Percentiles rank a stretch among this genome's conserved stretches.
phyloP scores from a whole-genome alignment of 2,888 invertebrate genomes.

The Thecocarcelia acutangulata region DNA sequence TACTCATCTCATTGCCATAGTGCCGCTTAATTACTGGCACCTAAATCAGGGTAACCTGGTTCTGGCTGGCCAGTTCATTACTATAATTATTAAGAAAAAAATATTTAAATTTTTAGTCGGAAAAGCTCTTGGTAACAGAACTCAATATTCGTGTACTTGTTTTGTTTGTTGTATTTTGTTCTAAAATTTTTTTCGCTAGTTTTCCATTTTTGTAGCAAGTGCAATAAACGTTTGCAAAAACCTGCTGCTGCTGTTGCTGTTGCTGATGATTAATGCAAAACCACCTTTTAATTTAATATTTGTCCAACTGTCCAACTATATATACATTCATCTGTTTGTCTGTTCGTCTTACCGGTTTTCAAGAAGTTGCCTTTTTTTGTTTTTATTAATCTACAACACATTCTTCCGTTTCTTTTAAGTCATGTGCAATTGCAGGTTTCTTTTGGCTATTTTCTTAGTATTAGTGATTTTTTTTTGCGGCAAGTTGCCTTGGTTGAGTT shows the following conservation, averaged over 20 bases:
- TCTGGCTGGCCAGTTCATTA: too few relatives aligned
- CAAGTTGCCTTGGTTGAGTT: slow-evolving; percentile 19
- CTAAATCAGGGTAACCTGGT: too few relatives aligned
- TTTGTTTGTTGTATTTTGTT: too few relatives aligned
- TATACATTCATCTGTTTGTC: slow-evolving; percentile 8
- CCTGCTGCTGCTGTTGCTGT: slow-evolving; percentile 28
- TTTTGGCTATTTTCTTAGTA: not conserved
- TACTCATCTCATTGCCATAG: too few relatives aligned
- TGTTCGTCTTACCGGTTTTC: not conserved
- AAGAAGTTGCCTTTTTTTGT: not conserved
- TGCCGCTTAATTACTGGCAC: too few relatives aligned
- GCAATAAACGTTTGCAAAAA: slow-evolving; percentile 43
- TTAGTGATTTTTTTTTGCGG: slow-evolving; percentile 9
- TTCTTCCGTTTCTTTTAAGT: slow-evolving; percentile 43
- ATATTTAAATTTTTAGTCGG: too few relatives aligned
- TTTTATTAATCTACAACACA: slow-evolving; percentile 19
- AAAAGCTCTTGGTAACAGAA: too few relatives aligned
- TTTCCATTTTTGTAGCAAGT: slow-evolving; percentile 47
- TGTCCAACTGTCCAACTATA: slow-evolving; percentile 13
- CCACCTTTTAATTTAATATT: slow-evolving; percentile 27
- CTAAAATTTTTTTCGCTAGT: not conserved
- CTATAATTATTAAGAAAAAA: too few relatives aligned
- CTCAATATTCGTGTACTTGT: too few relatives aligned
- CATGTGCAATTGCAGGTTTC: slow-evolving; percentile 33
- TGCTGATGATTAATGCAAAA: slow-evolving; percentile 42